Evolutionary conservation across 53 echinoderm and acorn worm species (phyloP), one percentile per base, ranked within the genome.

Genomic region (Zoroaster sp.): DNA sequence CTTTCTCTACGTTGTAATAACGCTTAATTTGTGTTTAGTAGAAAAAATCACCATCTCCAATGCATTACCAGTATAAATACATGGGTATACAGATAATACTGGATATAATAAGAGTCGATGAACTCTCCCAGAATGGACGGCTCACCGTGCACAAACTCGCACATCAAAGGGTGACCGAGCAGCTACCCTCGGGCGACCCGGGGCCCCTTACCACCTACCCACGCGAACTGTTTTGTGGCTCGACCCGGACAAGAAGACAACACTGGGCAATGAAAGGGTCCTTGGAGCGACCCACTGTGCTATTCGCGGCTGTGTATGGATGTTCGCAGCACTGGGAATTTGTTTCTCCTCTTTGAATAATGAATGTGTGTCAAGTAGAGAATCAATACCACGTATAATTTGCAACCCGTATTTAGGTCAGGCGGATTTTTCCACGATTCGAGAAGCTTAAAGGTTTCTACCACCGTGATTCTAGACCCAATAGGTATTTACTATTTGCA

Each of bases 301-400:
- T 3, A 28, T 40, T 41, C 25, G 20, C 23, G 74, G 43, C 43
- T 21, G 13, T 44, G 21, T 37, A 20, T 23, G 6, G 21, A 20
- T 42, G 32, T 36, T 18, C 5, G 34, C 30, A 21, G 20, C 40
- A 39, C 39, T 42, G 37, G 21, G 21, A 23, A 38, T 37, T 21
- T 21, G 72, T 20, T 40, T n/a, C 72, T 37, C 3, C 70, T 23
- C 15, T 21, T 51, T 70, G 71, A 85, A 71, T 70, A 70, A 85
- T 85, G 85, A 85, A 85, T 47, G 71, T 85, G 85, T 85, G 85
- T 85, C 85, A 85, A 85, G 85, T 85, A 71, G 85, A 25, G 34
- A 85, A 70, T 85, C 85, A 35, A 85, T 71, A 85, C 70, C 37
- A 35, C 32, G 45, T 37, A 35, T 8, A 12, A 51, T 6, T 69